Base-by-base conservation (phyloP, 2,888 invertebrate species). In the Carabus problematicus region DNA sequence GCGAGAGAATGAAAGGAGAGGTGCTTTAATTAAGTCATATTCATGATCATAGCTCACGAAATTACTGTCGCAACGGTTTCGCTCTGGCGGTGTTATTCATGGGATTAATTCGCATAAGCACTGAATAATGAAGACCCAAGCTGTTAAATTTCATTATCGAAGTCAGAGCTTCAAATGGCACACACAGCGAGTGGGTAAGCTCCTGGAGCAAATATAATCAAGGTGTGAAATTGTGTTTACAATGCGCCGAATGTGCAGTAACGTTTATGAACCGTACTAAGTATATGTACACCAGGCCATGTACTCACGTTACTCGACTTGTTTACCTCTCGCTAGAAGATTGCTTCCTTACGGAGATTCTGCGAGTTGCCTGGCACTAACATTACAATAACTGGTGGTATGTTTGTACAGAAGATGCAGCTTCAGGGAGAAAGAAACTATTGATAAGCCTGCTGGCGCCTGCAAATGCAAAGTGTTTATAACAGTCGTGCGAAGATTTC, bases 31-130 rank as follows among this genome's bases (percentile, higher is more conserved):
- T 69, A 69, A 69, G 69, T 69, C 69, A 69, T 69, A 69, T 69
- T 62, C 69, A 62, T 69, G 69, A 69, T 69, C 69, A 69, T 69
- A 69, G 69, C 69, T 69, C 69, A 69, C 69, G 69, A 69, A 69
- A 69, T 69, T 69, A 69, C 69, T 62, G 69, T 69, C 69, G 69
- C 62, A 62, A 68, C 55, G 52, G 68, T 61, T 68, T 29, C 49
- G 62, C 49, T 62, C 40, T 54, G 12, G 39, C 12, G 55, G 45
- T 62, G 69, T 69, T 69, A 69, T 69, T 69, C 69, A 69, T 69
- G 62, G 62, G 69, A 61, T 69, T 69, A 69, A 69, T 69, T 62
- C 69, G 62, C 62, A 62, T 69, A 69, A 69, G 69, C 69, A 69
- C 62, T 69, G 69, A 69, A 69, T 69, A 69, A 69, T 69, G 69